Evolutionary conservation across 2,113 vertebrate genomes (phyloP).

Genomic region (Crotalus horridus): DNA sequence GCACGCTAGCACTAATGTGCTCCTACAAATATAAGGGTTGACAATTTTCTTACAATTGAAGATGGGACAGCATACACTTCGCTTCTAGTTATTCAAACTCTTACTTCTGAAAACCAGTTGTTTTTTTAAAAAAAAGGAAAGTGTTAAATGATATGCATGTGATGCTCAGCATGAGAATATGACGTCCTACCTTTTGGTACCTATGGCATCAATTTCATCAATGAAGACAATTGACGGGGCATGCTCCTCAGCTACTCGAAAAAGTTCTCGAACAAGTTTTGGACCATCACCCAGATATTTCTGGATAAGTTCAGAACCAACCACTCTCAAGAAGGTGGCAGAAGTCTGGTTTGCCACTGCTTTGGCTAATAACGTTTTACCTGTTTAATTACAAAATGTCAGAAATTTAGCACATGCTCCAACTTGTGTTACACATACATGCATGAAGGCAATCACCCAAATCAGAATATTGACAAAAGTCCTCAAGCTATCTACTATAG

Average conservation of each 20-base stretch:
- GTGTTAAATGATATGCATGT: neutral
- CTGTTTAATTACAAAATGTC: conserved; percentile 64
- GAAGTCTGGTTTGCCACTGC: conserved; percentile 98
- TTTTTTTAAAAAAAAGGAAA: neutral
- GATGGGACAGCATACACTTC: neutral
- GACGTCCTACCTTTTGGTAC: conserved; percentile 85
- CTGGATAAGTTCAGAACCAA: conserved; percentile 96
- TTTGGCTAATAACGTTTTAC: conserved; percentile 95
- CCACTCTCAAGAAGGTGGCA: conserved; percentile 93
- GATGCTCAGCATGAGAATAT: accelerated
- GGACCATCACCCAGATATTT: conserved; percentile 95
- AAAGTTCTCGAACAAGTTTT: conserved; percentile 92
- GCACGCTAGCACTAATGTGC: neutral
- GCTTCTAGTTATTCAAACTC: neutral
- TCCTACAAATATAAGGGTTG: neutral
- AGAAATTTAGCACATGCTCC: neutral
- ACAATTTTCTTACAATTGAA: neutral
- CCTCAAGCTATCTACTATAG: neutral
- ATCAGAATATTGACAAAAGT: neutral
- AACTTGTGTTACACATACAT: neutral
- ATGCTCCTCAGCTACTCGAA: conserved; percentile 94
- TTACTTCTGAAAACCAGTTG: neutral
- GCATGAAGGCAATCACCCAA: neutral
- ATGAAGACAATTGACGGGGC: conserved; percentile 98
- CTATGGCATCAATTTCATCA: conserved; percentile 96